These are phyloP conservation scores for Cladorhizidae sp. DNA, from an alignment of 37 sponge, comb jelly and placozoan species.

Conservation along the genomic window DNA sequence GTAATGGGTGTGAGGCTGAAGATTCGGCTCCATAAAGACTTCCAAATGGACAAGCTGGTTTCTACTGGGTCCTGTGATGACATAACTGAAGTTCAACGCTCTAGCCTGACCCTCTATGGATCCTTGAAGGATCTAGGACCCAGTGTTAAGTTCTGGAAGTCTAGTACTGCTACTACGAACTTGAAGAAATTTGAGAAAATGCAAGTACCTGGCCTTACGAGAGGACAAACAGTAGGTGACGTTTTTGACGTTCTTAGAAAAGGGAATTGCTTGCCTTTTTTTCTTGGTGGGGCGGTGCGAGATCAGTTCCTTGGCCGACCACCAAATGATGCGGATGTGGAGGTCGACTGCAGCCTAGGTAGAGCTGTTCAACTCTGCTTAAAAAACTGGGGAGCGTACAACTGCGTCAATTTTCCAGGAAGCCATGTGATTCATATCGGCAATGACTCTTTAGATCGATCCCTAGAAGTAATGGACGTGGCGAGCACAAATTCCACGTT, in stretches of 20 bases:
- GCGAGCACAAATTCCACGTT: slow-evolving; percentile 3
- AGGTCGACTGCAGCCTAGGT: slow-evolving; percentile 7
- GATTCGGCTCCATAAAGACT: neutral
- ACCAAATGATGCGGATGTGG: slow-evolving; percentile 36
- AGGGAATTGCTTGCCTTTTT: neutral
- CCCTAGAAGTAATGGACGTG: neutral
- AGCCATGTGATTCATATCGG: slow-evolving; percentile 4
- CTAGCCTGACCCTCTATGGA: slow-evolving; percentile 1
- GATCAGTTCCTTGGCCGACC: slow-evolving; percentile 12
- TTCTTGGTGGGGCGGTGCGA: slow-evolving; percentile 17
- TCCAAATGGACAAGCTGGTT: neutral
- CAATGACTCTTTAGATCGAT: neutral
- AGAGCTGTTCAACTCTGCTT: neutral
- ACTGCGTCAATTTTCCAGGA: neutral
- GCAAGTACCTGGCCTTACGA: neutral
- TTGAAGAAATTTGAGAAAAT: neutral
- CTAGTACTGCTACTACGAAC: neutral
- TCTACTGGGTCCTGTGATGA: neutral
- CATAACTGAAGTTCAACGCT: neutral
- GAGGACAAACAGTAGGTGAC: neutral
- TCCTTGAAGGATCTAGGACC: neutral
- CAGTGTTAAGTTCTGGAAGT: slow-evolving; percentile 1
- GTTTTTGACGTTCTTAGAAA: slow-evolving; percentile 2
- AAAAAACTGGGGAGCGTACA: neutral
- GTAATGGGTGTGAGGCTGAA: neutral